Evolutionary conservation across 2,113 vertebrate genomes (phyloP).

Genomic region (Stomatorhinus ivindoensis): DNA sequence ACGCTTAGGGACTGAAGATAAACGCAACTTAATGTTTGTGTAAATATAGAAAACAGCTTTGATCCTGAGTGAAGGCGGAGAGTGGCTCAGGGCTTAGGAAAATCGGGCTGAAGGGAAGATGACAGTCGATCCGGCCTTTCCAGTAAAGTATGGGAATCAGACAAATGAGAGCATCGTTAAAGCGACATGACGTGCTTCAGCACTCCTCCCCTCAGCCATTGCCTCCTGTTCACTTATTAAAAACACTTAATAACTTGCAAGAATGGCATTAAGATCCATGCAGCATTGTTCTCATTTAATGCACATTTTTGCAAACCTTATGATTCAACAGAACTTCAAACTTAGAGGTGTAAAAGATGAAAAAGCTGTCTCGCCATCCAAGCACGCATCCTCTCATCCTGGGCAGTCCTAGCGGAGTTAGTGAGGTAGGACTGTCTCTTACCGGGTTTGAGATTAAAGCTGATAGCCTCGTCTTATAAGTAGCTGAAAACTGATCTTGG

Average conservation of each 20-base stretch:
- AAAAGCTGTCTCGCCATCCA: neutral
- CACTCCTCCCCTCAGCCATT: neutral
- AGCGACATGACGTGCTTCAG: neutral
- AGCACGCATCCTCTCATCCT: neutral
- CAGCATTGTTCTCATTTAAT: neutral
- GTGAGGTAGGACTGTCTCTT: neutral
- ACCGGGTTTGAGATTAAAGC: neutral
- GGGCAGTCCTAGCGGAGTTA: neutral
- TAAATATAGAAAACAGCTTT: slow-evolving; percentile 4
- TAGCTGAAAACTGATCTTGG: neutral
- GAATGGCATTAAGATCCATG: neutral
- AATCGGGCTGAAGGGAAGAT: neutral
- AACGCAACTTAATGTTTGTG: neutral
- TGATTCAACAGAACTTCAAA: neutral
- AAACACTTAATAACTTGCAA: neutral
- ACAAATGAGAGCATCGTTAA: neutral
- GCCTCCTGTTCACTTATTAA: neutral
- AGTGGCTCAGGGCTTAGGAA: neutral
- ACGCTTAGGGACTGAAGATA: neutral
- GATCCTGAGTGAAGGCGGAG: neutral
- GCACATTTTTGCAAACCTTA: neutral
- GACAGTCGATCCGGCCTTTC: neutral
- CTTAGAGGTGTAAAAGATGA: neutral
- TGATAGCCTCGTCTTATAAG: neutral
- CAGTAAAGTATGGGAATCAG: neutral